Conservation (phyloP, 2,797 vertebrate species). For the Parambassis ranga region DNA sequence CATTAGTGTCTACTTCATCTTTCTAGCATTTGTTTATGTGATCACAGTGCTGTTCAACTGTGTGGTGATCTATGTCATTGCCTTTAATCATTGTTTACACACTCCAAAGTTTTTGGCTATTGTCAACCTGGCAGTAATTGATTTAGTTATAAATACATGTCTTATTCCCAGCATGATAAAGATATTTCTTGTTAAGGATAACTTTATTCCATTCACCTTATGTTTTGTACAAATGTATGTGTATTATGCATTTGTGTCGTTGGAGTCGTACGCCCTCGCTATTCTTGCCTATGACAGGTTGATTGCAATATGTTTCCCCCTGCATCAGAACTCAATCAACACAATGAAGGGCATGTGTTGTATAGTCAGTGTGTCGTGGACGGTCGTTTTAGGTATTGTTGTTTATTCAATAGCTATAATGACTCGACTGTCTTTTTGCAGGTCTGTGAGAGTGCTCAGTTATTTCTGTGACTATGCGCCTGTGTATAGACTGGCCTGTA, state of each 20-base stretch:
- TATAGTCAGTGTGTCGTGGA: conserved; percentile 59
- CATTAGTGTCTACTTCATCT: conserved; percentile 65
- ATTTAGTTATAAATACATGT: conserved; percentile 62
- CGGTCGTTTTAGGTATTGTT: rapidly evolving
- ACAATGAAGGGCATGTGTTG: conserved; percentile 57
- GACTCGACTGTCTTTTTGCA: conserved; percentile 68
- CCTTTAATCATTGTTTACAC: conserved; percentile 56
- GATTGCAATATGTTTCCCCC: conserved; percentile 75
- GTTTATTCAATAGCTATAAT: conserved; percentile 24
- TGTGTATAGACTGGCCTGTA: conserved; percentile 74
- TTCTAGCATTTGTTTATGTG: conserved; percentile 62
- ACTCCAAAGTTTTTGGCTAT: conserved; percentile 74
- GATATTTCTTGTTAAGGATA: conserved; percentile 59
- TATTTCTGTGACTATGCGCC: conserved; percentile 78
- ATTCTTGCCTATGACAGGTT: conserved; percentile 74
- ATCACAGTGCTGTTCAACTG: conserved; percentile 62
- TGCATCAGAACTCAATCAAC: conserved; percentile 69
- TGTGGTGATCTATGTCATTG: conserved; percentile 63
- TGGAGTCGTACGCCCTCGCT: conserved; percentile 67
- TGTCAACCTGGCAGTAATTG: conserved; percentile 67
- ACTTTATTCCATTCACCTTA: conserved; percentile 68
- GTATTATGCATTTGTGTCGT: conserved; percentile 40
- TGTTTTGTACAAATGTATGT: conserved; percentile 72
- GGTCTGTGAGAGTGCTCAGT: conserved; percentile 65
- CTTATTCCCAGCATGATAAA: conserved; percentile 74